These are phyloP conservation scores for Willisornis vidua DNA, from an alignment of 2,113 vertebrate genomes.

Conservation along the genomic window DNA sequence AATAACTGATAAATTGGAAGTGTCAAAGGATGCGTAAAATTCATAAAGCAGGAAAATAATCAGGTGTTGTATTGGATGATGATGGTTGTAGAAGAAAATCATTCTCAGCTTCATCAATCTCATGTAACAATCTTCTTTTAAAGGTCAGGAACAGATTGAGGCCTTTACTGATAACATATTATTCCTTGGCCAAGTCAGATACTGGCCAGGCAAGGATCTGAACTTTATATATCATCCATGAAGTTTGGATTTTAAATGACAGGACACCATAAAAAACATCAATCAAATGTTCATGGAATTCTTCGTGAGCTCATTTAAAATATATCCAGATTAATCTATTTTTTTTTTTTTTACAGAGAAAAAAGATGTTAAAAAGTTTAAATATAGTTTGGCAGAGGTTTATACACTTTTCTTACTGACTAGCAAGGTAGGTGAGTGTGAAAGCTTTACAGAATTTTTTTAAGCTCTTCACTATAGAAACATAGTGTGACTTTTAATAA, in stretches of 20 bases:
- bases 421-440: neutral
- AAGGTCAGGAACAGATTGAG: slow-evolving; percentile 16
- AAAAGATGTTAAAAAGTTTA: neutral
- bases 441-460: neutral
- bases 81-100: neutral
- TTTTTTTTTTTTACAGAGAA: neutral
- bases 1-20: neutral
- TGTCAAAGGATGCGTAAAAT: neutral
- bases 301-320: neutral
- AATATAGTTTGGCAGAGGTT: neutral
- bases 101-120: neutral
- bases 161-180: neutral
- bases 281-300: neutral
- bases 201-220: neutral
- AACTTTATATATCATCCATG: neutral
- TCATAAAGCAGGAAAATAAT: slow-evolving; percentile 8
- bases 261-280: neutral
- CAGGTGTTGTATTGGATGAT: neutral
- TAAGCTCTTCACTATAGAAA: neutral
- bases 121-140: neutral
- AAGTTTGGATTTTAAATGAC: neutral
- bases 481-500: neutral
- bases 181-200: neutral
- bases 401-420: neutral
- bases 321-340: too few relatives aligned